Evolutionary conservation across 2,888 invertebrate genomes (phyloP), one percentile per base, ranked within the genome.

Genomic region (Xanthostigma xanthostigma): DNA sequence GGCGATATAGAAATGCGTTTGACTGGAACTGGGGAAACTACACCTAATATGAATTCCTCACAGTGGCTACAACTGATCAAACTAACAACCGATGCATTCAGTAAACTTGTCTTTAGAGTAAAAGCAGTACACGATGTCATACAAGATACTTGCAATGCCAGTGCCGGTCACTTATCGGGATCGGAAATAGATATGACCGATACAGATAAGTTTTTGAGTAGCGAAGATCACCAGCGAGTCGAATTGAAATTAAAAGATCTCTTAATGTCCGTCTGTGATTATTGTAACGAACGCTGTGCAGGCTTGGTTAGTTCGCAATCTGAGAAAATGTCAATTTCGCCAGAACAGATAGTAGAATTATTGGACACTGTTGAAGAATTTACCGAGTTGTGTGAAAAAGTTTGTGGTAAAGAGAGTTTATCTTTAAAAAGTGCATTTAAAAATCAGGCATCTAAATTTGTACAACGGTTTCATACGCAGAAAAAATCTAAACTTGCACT

Each of bases 251-350:
- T 95, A 44, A 76, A 77, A 52, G 86, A 89, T 59, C 75, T 92
- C 62, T 71, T 93, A 44, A 74, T 76, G 39, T 80, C 84, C n/a
- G 78, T 93, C 41, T 91, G 90, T 64, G 89, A 93, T 68, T 89
- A 87, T 63, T 90, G 92, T 57, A 91, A 94, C 65, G 94, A 96
- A 63, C 75, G 93, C 54, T 83, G 92, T 67, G 91, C 91, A 49
- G 88, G 90, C 65, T 74, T 95, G 48, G 79, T 95, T 50, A 82
- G 85, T 43, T 84, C 85, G 6, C 83, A 81, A 66, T 78, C 80
- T 54, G 75, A 81, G 53, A 83, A 81, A 57, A 79, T 79, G 54
- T 71, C 72, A 61, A 80, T 90, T 52, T 82, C 82, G 4, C 79
- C 87, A 39, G 69, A 72, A 49, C 86, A 94, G 65, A 80, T 94